Evolutionary conservation across 2,797 vertebrate genomes (phyloP).

Genomic region (Sebastes kiyomatsui): DNA sequence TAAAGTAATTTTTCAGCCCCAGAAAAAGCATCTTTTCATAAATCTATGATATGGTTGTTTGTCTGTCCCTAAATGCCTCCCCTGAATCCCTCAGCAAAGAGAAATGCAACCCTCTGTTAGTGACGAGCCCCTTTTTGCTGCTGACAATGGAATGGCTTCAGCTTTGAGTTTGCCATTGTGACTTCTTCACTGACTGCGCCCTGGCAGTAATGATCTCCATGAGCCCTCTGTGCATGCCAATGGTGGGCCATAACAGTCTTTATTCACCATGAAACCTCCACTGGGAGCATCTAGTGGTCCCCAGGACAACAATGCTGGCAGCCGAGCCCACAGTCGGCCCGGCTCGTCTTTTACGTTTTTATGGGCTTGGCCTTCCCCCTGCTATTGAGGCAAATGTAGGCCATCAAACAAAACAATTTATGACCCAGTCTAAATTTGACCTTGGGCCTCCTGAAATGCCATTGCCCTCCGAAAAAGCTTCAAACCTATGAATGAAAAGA

Average conservation of each 20-base stretch:
- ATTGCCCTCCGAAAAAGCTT: conserved; percentile 68
- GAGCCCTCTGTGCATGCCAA: conserved; percentile 68
- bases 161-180: conserved; percentile 77
- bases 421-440: conserved; percentile 84
- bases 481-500: conserved; percentile 57
- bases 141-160: conserved; percentile 64
- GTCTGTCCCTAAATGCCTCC: conserved; percentile 7
- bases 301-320: conserved; percentile 80
- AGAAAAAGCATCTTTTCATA: conserved; percentile 24
- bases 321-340: conserved; percentile 67
- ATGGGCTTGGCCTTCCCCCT: conserved; percentile 84
- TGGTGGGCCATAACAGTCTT: conserved; percentile 73
- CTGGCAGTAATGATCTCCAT: conserved; percentile 70
- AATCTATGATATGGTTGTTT: conserved; percentile 23
- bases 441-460: conserved; percentile 83
- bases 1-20: conserved; percentile 2
- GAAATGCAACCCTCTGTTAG: conserved; percentile 41
- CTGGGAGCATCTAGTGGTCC: conserved; percentile 71
- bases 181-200: conserved; percentile 58
- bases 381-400: conserved; percentile 84
- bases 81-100: conserved; percentile 26
- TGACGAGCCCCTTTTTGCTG: conserved; percentile 40
- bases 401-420: conserved; percentile 87
- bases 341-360: conserved; percentile 82
- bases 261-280: conserved; percentile 76